phyloP scores from a whole-genome alignment of 2,888 invertebrate species.

The Malachius bipustulatus region DNA sequence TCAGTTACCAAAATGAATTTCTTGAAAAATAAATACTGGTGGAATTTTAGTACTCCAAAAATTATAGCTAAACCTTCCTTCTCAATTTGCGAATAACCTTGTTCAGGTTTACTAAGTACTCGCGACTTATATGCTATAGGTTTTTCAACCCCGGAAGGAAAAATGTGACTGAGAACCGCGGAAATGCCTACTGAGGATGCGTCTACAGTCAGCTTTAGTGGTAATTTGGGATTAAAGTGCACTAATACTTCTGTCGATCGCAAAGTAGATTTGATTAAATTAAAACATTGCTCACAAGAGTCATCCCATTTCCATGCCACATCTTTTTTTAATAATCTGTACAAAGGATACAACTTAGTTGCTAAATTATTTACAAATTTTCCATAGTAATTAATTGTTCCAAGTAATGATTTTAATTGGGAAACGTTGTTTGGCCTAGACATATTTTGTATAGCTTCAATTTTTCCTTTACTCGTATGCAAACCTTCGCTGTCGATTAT shows the following conservation, averaged over 20 bases:
- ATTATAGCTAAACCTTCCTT: no score
- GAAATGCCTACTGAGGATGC: slow-evolving; percentile 20
- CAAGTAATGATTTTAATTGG: slow-evolving; percentile 17
- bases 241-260: slow-evolving; percentile 13
- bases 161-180: slow-evolving; percentile 22
- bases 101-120: slow-evolving; percentile 19
- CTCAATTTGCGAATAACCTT: no score
- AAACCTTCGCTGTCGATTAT: no score
- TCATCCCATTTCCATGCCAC: slow-evolving; percentile 12
- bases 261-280: slow-evolving; percentile 15
- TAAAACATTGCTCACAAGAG: slow-evolving; percentile 11
- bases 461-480: no score
- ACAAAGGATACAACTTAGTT: slow-evolving; percentile 15
- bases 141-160: slow-evolving; percentile 22
- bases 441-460: slow-evolving; percentile 13
- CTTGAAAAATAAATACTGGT: no score
- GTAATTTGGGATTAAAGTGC: slow-evolving; percentile 14
- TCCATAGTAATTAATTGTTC: slow-evolving; percentile 17
- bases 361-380: slow-evolving; percentile 17
- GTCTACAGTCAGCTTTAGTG: slow-evolving; percentile 12
- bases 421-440: slow-evolving; percentile 13
- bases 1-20: no score
- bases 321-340: slow-evolving; percentile 16
- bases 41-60: no score
- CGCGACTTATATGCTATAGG: slow-evolving; percentile 28